Conservation (phyloP, 2,888 invertebrate species). For the Crioceris asparagi region DNA sequence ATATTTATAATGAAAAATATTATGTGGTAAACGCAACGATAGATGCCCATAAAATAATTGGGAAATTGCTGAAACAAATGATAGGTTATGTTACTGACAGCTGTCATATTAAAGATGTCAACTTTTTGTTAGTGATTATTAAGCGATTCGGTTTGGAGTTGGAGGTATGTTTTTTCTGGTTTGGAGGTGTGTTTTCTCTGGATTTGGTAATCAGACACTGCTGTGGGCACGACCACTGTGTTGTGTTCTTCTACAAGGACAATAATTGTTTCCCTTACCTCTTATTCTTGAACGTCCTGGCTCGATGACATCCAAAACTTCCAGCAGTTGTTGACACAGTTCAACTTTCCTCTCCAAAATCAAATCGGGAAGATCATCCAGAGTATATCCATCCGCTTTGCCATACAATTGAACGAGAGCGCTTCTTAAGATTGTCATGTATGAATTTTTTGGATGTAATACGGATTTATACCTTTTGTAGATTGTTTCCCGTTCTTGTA, state of each 20-base stretch:
- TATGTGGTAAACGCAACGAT: no score
- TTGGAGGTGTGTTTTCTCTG: no score
- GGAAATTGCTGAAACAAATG: no score
- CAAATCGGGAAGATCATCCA: slow-evolving; percentile 62
- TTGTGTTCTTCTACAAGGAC: background rate
- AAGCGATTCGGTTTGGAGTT: no score
- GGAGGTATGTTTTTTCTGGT: no score
- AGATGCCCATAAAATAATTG: no score
- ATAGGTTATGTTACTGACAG: no score
- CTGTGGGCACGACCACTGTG: no score
- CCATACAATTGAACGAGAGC: slow-evolving; percentile 71
- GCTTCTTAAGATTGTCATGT: slow-evolving; percentile 56
- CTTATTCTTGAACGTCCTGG: slow-evolving; percentile 70
- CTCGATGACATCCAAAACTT: slow-evolving; percentile 59
- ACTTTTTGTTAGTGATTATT: no score
- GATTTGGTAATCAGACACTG: no score
- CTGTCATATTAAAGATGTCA: no score
- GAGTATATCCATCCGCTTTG: slow-evolving; percentile 56
- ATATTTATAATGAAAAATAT: no score
- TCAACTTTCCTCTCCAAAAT: slow-evolving; percentile 65
- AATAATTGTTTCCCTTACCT: slow-evolving; percentile 44
- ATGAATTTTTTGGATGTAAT: slow-evolving; percentile 67
- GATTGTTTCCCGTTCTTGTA: slow-evolving; percentile 52
- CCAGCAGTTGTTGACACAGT: slow-evolving; percentile 56
- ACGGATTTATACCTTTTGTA: slow-evolving; percentile 39